phyloP scores from a whole-genome alignment of 1,140 invertebrate genomes.

The Caerostris darwini region DNA sequence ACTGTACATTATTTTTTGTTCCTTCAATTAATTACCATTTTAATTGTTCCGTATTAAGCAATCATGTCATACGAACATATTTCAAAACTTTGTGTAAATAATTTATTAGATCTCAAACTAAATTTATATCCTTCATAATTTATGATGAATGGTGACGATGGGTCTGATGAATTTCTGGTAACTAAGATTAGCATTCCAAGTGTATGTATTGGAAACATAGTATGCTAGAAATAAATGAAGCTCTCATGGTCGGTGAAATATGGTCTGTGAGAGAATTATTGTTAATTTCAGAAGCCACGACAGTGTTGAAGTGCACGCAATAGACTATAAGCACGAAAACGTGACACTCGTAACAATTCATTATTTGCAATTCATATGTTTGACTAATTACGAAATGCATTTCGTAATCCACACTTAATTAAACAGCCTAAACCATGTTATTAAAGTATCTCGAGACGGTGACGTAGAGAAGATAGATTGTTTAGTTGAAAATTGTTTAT shows the following conservation, averaged over 20 bases:
- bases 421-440: slow-evolving; percentile 5
- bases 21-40: too few relatives aligned
- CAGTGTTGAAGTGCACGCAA: not conserved
- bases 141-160: not conserved
- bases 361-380: slow-evolving; percentile 56
- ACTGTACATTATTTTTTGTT: too few relatives aligned
- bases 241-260: not conserved
- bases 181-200: slow-evolving; percentile 1
- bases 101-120: not conserved
- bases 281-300: slow-evolving; percentile 42
- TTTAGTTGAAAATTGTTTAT: not conserved
- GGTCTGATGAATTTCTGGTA: not conserved
- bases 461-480: not conserved
- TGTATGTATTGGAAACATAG: slow-evolving; percentile 7
- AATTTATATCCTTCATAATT: not conserved
- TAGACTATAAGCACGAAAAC: slow-evolving; percentile 11
- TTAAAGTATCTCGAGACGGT: slow-evolving; percentile 26
- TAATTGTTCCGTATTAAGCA: not conserved
- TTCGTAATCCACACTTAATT: slow-evolving; percentile 49
- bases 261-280: slow-evolving; percentile 20
- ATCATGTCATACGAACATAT: not conserved
- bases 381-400: slow-evolving; percentile 49
- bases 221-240: slow-evolving; percentile 21
- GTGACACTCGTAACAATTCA: slow-evolving; percentile 50
- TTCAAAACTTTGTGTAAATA: not conserved